Evolutionary conservation across 2,888 invertebrate species (phyloP).

Genomic region (Ischnura elegans): DNA sequence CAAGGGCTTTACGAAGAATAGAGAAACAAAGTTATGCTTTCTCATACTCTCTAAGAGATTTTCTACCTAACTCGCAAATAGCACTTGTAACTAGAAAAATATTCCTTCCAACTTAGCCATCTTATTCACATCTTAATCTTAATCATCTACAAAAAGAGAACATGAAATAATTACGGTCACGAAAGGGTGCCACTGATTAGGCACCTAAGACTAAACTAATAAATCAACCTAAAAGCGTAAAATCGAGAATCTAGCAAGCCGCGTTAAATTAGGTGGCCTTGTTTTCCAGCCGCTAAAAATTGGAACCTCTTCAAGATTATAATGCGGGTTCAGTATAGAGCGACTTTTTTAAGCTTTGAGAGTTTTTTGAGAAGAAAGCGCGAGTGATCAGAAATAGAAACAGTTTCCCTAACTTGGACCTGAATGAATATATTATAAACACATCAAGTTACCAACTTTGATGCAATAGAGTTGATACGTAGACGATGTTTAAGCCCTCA

Average conservation of each 20-base stretch:
- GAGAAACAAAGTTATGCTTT: no score
- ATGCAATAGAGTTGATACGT: not conserved
- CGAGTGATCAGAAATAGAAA: not conserved
- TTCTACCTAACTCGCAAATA: no score
- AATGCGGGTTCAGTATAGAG: not conserved
- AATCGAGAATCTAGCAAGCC: not conserved
- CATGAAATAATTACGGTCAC: no score
- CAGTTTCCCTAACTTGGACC: not conserved
- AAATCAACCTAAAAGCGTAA: not conserved
- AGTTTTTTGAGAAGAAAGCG: not conserved
- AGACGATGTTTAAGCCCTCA: no score
- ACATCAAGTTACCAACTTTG: not conserved
- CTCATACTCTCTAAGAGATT: no score
- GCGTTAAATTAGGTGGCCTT: not conserved
- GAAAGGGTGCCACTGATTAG: no score
- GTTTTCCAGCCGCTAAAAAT: not conserved
- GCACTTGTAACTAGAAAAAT: no score
- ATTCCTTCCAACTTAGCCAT: no score
- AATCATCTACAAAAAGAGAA: no score
- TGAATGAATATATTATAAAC: not conserved
- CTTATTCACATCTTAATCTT: no score
- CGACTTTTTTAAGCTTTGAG: not conserved
- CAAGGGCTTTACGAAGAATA: no score
- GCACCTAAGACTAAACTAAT: not conserved
- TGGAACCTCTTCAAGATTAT: constrained; percentile 11